Evolutionary conservation across 1,140 invertebrate genomes (phyloP).

Genomic region (Mesaphorura yosii): DNA sequence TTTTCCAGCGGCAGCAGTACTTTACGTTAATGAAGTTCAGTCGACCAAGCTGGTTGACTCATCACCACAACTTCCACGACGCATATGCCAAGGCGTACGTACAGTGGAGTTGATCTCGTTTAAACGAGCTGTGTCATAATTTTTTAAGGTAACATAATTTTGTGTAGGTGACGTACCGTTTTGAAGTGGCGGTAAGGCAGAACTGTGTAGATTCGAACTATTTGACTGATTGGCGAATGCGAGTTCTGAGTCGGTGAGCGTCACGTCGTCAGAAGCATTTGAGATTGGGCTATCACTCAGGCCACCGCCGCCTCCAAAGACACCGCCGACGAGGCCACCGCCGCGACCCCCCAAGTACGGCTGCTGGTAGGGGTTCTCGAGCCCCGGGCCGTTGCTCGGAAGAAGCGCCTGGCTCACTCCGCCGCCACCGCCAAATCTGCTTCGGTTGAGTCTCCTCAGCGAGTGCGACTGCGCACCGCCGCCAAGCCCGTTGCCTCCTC

Average conservation of each 20-base stretch:
- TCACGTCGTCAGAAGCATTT: constrained; percentile 67
- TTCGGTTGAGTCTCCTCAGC: too few species aligned
- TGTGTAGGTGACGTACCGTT: constrained; percentile 21
- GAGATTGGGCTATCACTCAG: constrained; percentile 63
- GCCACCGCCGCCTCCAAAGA: too few species aligned
- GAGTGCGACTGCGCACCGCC: not conserved
- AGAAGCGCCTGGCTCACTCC: too few species aligned
- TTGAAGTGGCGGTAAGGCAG: constrained; percentile 27
- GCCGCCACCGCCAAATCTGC: too few species aligned
- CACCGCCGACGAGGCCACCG: too few species aligned
- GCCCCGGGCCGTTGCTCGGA: not conserved
- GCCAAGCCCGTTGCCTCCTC: not conserved
- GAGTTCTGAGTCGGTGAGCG: constrained; percentile 64
- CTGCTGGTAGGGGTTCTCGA: constrained; percentile 29
- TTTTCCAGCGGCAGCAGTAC: too few species aligned
- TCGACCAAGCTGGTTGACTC: not conserved
- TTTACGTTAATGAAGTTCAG: too few species aligned
- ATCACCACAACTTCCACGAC: not conserved
- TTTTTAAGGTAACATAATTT: not conserved
- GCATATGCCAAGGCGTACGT: not conserved
- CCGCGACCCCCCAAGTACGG: constrained; percentile 20
- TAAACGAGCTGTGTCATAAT: not conserved
- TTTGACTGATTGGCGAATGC: constrained; percentile 50
- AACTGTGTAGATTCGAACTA: too few species aligned
- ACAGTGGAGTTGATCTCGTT: not conserved